phyloP scores from a whole-genome alignment of 2,888 invertebrate species.

The Blomia tropicalis region DNA sequence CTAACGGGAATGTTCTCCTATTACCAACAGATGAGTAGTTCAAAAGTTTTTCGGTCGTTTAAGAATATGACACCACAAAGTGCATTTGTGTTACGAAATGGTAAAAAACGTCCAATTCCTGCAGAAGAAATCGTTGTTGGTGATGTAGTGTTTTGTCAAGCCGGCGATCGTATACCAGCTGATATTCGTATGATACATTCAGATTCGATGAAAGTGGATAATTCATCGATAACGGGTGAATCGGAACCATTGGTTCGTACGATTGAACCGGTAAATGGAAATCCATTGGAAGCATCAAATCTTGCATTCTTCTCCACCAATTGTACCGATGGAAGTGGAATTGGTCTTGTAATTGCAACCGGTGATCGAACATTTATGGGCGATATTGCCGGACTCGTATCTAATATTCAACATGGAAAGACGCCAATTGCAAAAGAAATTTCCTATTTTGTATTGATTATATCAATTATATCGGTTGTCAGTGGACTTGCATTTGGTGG shows the following conservation, averaged over 20 bases:
- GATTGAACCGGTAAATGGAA: slow-evolving; percentile 66
- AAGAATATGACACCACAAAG: slow-evolving; percentile 62
- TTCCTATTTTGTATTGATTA: slow-evolving; percentile 41
- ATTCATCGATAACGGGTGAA: slow-evolving; percentile 85
- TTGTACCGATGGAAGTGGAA: slow-evolving; percentile 56
- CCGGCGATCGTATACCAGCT: slow-evolving; percentile 38
- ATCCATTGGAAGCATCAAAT: slow-evolving; percentile 67
- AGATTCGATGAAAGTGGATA: slow-evolving; percentile 87
- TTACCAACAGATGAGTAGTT: slow-evolving; percentile 92
- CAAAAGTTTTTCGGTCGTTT: slow-evolving; percentile 97
- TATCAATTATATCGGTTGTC: slow-evolving; percentile 32
- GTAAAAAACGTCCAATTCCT: slow-evolving; percentile 34
- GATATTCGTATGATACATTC: slow-evolving; percentile 42
- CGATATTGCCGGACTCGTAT: slow-evolving; percentile 33
- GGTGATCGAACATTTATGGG: slow-evolving; percentile 35
- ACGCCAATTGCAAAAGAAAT: slow-evolving; percentile 43
- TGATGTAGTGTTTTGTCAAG: slow-evolving; percentile 37
- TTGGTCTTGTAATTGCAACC: slow-evolving; percentile 33
- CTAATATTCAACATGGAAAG: slow-evolving; percentile 35
- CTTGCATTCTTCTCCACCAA: slow-evolving; percentile 90
- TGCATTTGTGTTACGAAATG: slow-evolving; percentile 30
- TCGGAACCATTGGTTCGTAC: slow-evolving; percentile 82
- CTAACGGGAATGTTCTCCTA: slow-evolving; percentile 97
- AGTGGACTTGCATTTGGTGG: slow-evolving; percentile 29
- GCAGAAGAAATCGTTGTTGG: slow-evolving; percentile 37